Conservation (phyloP, 2,113 vertebrate genomes). For the Lethenteron camtschaticum region DNA sequence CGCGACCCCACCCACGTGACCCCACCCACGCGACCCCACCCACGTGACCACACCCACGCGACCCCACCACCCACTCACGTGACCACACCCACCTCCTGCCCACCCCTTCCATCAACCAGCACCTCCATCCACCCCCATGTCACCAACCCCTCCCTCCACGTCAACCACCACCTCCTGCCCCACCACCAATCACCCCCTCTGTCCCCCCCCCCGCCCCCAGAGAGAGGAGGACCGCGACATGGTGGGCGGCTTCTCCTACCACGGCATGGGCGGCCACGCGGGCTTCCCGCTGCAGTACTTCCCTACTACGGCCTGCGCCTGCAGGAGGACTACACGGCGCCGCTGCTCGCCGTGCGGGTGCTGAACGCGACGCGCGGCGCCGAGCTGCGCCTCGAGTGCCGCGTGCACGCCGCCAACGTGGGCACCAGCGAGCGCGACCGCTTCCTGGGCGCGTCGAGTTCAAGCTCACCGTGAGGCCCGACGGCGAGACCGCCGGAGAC, state of each 20-base stretch:
- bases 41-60: too few species aligned
- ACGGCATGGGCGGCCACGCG: background rate
- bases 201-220: background rate
- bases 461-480: background rate
- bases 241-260: background rate
- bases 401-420: background rate
- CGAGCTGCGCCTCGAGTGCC: slow-evolving; percentile 1
- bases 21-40: too few species aligned
- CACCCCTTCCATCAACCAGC: too few species aligned
- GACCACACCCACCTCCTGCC: too few species aligned
- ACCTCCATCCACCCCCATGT: too few species aligned
- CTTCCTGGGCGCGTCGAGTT: background rate
- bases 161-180: too few species aligned
- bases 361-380: background rate
- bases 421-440: background rate
- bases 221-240: background rate
- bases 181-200: background rate
- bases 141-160: too few species aligned
- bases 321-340: background rate
- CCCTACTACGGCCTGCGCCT: slow-evolving; percentile 1
- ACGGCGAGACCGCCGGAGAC: too few species aligned
- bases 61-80: too few species aligned
- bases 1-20: too few species aligned
- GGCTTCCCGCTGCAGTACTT: slow-evolving; percentile 2
- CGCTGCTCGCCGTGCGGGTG: background rate